phyloP scores from a whole-genome alignment of 1,140 invertebrate species.

The Zaprionus camerounensis region DNA sequence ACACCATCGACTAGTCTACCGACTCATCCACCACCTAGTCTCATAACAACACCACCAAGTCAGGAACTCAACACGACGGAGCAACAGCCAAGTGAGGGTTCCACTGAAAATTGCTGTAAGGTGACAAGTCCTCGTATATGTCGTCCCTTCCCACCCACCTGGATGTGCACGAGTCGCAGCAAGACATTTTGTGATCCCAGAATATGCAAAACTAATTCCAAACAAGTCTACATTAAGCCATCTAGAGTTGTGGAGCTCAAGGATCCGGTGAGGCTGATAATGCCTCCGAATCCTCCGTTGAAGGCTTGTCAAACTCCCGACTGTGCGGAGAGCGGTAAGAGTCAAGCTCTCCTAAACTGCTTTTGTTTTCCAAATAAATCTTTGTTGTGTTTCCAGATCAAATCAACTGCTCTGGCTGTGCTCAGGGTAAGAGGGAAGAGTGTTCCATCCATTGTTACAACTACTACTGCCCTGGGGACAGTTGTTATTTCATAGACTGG shows the following conservation, averaged over 20 bases:
- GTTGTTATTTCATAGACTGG: slow-evolving; percentile 51
- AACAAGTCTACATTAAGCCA: slow-evolving; percentile 61
- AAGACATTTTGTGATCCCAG: slow-evolving; percentile 53
- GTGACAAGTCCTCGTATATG: slow-evolving; percentile 64
- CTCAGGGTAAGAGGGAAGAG: slow-evolving; percentile 39
- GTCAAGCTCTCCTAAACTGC: background rate
- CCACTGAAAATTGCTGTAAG: slow-evolving; percentile 47
- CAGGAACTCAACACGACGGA: background rate
- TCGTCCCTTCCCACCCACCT: slow-evolving; percentile 57
- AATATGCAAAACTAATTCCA: slow-evolving; percentile 43
- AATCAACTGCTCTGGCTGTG: slow-evolving; percentile 73
- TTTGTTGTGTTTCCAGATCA: slow-evolving; percentile 31
- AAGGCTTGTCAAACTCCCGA: slow-evolving; percentile 45
- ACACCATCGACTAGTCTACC: background rate
- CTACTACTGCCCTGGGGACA: slow-evolving; percentile 59
- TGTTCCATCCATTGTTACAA: slow-evolving; percentile 62
- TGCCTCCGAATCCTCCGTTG: slow-evolving; percentile 73
- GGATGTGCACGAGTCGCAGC: slow-evolving; percentile 58
- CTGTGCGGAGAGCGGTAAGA: slow-evolving; percentile 62
- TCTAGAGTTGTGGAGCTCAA: slow-evolving; percentile 39
- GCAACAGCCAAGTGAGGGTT: slow-evolving; percentile 5
- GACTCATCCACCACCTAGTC: background rate
- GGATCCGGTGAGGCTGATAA: slow-evolving; percentile 45
- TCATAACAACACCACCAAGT: background rate
- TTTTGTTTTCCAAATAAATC: background rate